A percentile compares a stretch with the other conserved stretches of the same genome.
Evolutionary conservation across 2,888 invertebrate genomes (phyloP).

Genomic region (Melieria crassipennis): DNA sequence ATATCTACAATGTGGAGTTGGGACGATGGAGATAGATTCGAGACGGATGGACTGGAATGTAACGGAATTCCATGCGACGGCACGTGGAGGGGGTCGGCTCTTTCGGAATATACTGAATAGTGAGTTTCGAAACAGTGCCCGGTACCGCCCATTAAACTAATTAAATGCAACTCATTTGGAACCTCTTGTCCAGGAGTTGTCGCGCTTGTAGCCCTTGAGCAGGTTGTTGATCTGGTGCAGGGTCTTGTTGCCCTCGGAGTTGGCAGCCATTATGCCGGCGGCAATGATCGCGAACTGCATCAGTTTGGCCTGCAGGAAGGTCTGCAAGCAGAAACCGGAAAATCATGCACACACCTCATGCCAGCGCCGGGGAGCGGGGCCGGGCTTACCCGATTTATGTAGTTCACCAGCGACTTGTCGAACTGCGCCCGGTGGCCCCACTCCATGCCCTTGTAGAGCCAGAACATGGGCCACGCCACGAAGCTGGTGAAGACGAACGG

Average conservation of each 20-base stretch:
- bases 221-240: constrained; percentile 19
- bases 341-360: not conserved
- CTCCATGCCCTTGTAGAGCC: constrained; percentile 49
- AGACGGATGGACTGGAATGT: no score
- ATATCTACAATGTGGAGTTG: no score
- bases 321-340: constrained; percentile 41
- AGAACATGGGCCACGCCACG: constrained; percentile 52
- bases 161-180: no score
- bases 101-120: no score
- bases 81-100: no score
- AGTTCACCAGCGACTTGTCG: constrained; percentile 39
- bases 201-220: constrained; percentile 2
- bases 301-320: constrained; percentile 53
- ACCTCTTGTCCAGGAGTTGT: no score
- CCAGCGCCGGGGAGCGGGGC: not conserved
- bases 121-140: no score
- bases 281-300: constrained; percentile 51
- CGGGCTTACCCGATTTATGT: constrained; percentile 49
- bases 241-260: constrained; percentile 21
- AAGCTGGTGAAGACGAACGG: constrained; percentile 50
- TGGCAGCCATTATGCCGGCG: constrained; percentile 40
- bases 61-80: no score
- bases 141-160: no score
- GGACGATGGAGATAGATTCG: no score
- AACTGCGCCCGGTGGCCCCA: constrained; percentile 44